Evolutionary conservation across 1,140 invertebrate genomes (phyloP).

Genomic region (Rhopalosiphum padi): DNA sequence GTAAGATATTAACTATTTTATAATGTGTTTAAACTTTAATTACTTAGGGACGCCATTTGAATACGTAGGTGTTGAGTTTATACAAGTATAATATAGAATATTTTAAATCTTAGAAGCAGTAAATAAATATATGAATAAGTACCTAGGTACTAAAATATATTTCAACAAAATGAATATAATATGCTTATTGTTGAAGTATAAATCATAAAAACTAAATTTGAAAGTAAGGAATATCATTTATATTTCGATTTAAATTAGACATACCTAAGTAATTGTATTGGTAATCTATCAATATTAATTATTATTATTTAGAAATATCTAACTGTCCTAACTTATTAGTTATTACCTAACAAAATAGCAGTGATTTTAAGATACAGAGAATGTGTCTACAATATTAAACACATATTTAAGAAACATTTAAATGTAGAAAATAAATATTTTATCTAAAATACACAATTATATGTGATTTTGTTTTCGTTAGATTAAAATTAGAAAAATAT

Average conservation of each 20-base stretch:
- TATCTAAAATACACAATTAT: neutral
- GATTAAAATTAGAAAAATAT: neutral
- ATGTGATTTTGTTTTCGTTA: neutral
- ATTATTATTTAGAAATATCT: neutral
- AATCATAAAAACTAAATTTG: neutral
- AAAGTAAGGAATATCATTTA: neutral
- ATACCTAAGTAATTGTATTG: neutral
- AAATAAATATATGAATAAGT: neutral
- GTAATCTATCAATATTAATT: neutral
- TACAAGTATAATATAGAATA: neutral
- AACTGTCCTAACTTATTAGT: too few species aligned
- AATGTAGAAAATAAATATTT: neutral
- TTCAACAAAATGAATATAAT: neutral
- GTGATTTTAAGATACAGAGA: neutral
- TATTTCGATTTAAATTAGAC: neutral
- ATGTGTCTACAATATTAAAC: neutral
- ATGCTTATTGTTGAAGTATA: neutral
- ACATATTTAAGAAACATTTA: too few species aligned
- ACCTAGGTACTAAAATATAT: neutral
- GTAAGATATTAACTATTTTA: neutral
- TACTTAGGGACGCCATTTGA: neutral
- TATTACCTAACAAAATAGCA: neutral
- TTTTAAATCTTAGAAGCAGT: neutral
- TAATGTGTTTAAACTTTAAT: neutral
- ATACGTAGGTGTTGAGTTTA: neutral